Evolutionary conservation across 2,797 vertebrate genomes (phyloP), one percentile per base, ranked within the genome.

Genomic region (Galago senegalensis): DNA sequence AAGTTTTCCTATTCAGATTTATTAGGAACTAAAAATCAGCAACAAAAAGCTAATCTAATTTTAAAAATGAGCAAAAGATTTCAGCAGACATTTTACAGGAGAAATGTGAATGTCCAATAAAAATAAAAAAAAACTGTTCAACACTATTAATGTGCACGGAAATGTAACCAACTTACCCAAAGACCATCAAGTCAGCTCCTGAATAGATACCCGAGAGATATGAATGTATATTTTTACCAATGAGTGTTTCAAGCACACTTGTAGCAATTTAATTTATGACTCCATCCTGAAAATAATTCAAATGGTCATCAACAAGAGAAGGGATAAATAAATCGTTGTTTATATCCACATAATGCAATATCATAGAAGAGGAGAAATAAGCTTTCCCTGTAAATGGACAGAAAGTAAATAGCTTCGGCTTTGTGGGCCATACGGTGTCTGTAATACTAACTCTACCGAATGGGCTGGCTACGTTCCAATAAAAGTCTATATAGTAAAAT

Each of bases 21-120:
- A 69, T 60, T 96, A 89, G 25, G 6, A 95, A 89, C 58, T 93
- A 86, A 92, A 96, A 69, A 53, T 84, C n/a, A 70, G 37, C 53
- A 90, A 94, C 13, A 46, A 85, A 56, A 96, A 58, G 14, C 58
- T 53, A 69, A 67, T 6, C 31, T 86, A 34, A 93, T 34, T 34
- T 49, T 82, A 46, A 53, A 91, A 85, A 82, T 13, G 18, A 8
- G 27, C 3, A 76, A 89, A 76, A 82, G 23, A 43, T 83, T 87
- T 84, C 29, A 91, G 86, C 0, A 87, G 70, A 21, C 0, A 86
- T 34, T 81, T 94, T 37, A 90, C 20, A 70, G 84, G 83, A 87
- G n/a, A 93, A 89, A 95, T n/a, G 0, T 61, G 58, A 96, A 83
- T 49, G 31, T 46, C 10, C 9, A 49, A 81, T 20, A 76, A 77